A percentile compares a stretch with the other conserved stretches of the same genome.
Conservation (phyloP, 2,888 invertebrate species). For the Hemistola chrysoprasaria region DNA sequence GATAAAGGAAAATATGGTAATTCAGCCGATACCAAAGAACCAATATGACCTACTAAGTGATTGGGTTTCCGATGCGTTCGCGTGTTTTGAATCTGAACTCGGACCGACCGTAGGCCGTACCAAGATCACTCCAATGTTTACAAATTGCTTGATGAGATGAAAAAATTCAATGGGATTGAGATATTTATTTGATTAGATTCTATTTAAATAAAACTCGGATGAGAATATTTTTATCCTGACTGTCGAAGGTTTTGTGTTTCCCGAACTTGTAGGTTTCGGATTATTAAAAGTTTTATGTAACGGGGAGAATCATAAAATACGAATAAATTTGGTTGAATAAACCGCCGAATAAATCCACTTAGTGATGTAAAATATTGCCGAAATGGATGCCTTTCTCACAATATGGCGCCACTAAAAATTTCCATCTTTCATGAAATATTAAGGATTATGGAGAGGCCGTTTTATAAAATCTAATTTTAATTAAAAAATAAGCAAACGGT, state of each 20-base stretch:
- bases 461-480: conserved; percentile 75
- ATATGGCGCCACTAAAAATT: conserved; percentile 77
- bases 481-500: conserved; percentile 75
- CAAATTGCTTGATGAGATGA: conserved; percentile 60
- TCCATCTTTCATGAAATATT: conserved; percentile 79
- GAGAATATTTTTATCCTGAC: conserved; percentile 30
- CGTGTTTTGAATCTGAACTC: conserved; percentile 74
- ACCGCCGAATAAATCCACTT: conserved; percentile 65
- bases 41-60: conserved; percentile 80
- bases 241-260: conserved; percentile 24
- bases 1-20: conserved; percentile 81
- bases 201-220: conserved; percentile 47
- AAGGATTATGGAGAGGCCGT: conserved; percentile 67
- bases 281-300: conserved; percentile 40
- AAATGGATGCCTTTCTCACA: conserved; percentile 74
- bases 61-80: conserved; percentile 68
- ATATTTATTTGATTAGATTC: conserved; percentile 52
- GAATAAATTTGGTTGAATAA: conserved; percentile 61
- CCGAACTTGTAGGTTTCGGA: conserved; percentile 33
- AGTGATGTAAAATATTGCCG: conserved; percentile 70
- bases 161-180: conserved; percentile 57
- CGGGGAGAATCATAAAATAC: conserved; percentile 41
- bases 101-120: conserved; percentile 40
- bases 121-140: conserved; percentile 70
- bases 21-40: conserved; percentile 63